Base-by-base conservation (phyloP, 2,797 vertebrate species). In the Cirrhinus mrigala region DNA sequence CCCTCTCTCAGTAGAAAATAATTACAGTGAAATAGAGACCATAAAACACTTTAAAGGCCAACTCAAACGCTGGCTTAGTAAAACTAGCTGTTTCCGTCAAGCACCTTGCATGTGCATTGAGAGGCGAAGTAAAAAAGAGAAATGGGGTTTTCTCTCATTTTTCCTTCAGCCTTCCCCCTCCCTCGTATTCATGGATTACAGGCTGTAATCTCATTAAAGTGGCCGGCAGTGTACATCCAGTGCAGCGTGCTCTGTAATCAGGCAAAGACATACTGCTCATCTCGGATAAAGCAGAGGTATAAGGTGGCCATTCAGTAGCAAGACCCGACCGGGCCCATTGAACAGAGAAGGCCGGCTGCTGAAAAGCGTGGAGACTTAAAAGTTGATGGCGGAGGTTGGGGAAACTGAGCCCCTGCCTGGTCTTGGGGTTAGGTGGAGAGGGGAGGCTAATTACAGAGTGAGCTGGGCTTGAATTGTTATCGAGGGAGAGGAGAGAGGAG, bases 401-500 rank as follows among this genome's bases (percentile, higher is more conserved):
- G 91, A 94, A 94, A 90, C 91, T 68, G 92, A 94, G 90, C 91
- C 91, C 80, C 89, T 86, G 89, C 93, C 93, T 93, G 90, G 82
- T 74, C 77, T 87, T 78, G 79, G 78, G 83, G 87, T 79, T 40
- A 82, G 83, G 50, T 44, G 88, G 87, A 87, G 89, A 93, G 94
- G 94, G 95, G 96, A 94, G 95, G 94, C 95, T 97, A 98, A 98
- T 98, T 98, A 97, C 92, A 94, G 95, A 95, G 95, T 94, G 96
- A 87, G 95, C 95, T 96, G 96, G 96, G 95, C 96, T 95, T 96
- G 96, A 96, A 96, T 97, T 98, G 98, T 97, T 97, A 97, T 96
- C 96, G 95, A 96, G 95, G 96, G 96, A 92, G 95, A 94, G 89
- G 88, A 88, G 88, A 91, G 81, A 77, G 84, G 85, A 90, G 86